Conservation (phyloP, 2,797 vertebrate genomes). For the Takifugu ocellatus region DNA sequence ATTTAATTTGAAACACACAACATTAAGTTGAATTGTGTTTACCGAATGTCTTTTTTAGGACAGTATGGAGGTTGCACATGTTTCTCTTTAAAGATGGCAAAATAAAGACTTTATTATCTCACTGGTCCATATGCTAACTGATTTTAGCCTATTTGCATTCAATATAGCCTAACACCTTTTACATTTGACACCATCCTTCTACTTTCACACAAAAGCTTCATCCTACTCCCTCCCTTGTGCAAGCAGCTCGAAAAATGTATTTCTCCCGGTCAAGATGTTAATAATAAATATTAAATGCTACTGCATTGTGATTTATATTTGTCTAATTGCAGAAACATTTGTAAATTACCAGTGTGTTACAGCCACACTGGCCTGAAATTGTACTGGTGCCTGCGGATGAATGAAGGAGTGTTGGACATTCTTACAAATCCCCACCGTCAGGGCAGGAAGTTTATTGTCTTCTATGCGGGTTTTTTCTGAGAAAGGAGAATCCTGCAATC, state of each 20-base stretch:
- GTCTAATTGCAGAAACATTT: not conserved
- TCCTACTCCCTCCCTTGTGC: conserved; percentile 27
- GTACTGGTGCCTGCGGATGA: not conserved
- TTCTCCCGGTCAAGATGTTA: conserved; percentile 10
- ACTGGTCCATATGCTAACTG: not conserved
- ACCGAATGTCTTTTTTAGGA: not conserved
- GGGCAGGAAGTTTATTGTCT: not conserved
- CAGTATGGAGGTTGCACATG: not conserved
- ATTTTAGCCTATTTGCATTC: conserved; percentile 35
- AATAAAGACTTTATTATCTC: too few relatives aligned
- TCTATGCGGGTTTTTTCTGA: conserved; percentile 6
- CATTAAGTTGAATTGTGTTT: not conserved
- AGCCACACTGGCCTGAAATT: not conserved
- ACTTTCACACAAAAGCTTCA: conserved; percentile 26
- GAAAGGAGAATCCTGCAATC: conserved; percentile 17
- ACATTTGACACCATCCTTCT: conserved; percentile 30
- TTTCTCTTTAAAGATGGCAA: not conserved
- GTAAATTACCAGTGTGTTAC: not conserved
- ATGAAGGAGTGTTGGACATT: not conserved
- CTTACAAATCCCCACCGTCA: not conserved
- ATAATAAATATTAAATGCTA: conserved; percentile 26
- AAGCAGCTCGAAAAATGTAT: conserved; percentile 27
- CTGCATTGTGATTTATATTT: not conserved
- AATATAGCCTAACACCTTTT: conserved; percentile 5
- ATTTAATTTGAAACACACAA: not conserved